Evolutionary conservation across 2,888 invertebrate genomes (phyloP).

Genomic region (Caenorhabditis macrosperma): DNA sequence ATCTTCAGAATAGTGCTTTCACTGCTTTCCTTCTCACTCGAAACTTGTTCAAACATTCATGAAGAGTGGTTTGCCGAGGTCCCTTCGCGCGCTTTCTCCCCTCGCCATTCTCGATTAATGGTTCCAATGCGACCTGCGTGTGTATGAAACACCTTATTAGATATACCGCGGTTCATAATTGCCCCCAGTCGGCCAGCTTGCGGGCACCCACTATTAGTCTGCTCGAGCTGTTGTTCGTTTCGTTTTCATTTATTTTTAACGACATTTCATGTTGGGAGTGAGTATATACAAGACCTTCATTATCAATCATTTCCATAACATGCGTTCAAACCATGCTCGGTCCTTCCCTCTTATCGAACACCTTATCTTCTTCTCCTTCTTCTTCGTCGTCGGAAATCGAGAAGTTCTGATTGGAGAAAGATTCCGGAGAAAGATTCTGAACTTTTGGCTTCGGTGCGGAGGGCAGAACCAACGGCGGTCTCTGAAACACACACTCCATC

Average conservation of each 20-base stretch:
- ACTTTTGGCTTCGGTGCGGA: background rate
- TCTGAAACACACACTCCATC: conserved; percentile 9
- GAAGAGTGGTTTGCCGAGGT: background rate
- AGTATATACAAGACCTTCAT: conserved; percentile 1
- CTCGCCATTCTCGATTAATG: background rate
- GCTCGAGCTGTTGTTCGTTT: background rate
- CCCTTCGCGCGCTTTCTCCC: background rate
- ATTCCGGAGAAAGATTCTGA: background rate
- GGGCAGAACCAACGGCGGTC: conserved; percentile 34
- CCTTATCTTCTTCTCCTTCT: conserved; percentile 43
- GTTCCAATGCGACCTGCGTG: background rate
- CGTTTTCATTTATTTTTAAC: background rate
- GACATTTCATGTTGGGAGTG: background rate
- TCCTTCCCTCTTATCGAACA: conserved; percentile 37
- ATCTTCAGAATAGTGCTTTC: conserved; percentile 14
- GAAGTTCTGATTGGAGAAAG: conserved; percentile 62
- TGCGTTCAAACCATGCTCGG: conserved; percentile 57
- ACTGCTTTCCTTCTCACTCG: background rate
- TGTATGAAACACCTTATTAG: conserved; percentile 10
- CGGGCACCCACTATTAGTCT: background rate
- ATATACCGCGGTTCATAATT: conserved; percentile 5
- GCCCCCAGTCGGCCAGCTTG: background rate
- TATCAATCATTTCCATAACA: background rate
- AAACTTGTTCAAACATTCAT: background rate
- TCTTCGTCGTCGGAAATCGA: conserved; percentile 63